phyloP scores from a whole-genome alignment of 23 tunicate species.

The Ciona savignyi region DNA sequence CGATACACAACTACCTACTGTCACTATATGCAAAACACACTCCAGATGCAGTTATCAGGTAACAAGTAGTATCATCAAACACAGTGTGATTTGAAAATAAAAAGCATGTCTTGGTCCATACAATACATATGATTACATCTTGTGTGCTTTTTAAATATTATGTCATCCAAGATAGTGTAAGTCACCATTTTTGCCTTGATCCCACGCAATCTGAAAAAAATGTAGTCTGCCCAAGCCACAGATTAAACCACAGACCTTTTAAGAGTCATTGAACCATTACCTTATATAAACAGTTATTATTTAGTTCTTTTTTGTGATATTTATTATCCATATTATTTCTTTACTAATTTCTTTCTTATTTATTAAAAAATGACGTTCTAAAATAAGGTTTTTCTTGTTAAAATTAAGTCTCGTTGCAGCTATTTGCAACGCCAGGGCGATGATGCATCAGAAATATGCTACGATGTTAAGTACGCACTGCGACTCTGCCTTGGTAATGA shows the following conservation, averaged over 20 bases:
- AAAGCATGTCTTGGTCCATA: no score
- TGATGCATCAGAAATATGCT: constrained; percentile 26
- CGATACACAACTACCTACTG: constrained; percentile 79
- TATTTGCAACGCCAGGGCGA: constrained; percentile 79
- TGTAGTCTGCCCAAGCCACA: not conserved
- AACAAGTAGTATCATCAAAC: no score
- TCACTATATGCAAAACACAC: constrained; percentile 74
- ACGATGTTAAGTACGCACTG: constrained; percentile 84
- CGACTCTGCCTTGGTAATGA: constrained; percentile 57
- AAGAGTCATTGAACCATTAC: not conserved
- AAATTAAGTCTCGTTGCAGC: constrained; percentile 23
- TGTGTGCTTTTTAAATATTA: no score
- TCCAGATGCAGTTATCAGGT: constrained; percentile 57
- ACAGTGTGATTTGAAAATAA: no score
- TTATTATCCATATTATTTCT: not conserved
- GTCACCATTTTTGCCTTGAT: not conserved
- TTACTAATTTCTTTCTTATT: not conserved
- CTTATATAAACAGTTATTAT: no score
- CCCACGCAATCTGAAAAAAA: not conserved
- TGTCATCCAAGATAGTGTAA: no score
- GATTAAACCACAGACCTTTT: not conserved
- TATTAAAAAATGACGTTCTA: no score
- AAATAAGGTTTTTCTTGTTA: no score
- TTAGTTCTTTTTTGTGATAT: not conserved
- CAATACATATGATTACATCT: no score